Percentiles rank a stretch among this genome's conserved stretches.
Evolutionary conservation across 2,888 invertebrate species (phyloP).

Genomic region (Agrotis ipsilon): DNA sequence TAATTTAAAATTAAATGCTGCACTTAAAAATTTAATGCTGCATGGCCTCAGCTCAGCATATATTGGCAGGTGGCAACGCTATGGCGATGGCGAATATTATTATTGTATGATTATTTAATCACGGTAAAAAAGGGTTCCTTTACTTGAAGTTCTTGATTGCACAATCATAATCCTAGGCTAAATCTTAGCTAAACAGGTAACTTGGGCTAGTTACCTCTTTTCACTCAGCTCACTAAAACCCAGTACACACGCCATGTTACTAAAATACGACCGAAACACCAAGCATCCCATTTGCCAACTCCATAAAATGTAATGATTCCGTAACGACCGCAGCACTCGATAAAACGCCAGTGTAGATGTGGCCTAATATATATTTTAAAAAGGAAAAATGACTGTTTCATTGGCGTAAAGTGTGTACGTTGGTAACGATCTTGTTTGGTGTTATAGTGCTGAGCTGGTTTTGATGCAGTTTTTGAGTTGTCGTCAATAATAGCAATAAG

Average conservation of each 20-base stretch:
- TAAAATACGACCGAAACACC: slow-evolving; percentile 48
- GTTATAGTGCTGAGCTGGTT: not conserved
- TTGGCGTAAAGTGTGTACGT: slow-evolving; percentile 15
- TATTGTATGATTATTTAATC: too few species aligned
- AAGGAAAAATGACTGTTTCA: slow-evolving; percentile 27
- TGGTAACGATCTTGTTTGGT: slow-evolving; percentile 34
- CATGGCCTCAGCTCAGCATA: too few species aligned
- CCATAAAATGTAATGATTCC: slow-evolving; percentile 77
- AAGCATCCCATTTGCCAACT: slow-evolving; percentile 68
- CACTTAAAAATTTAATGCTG: too few species aligned
- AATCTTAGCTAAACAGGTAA: not conserved
- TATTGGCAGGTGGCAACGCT: too few species aligned
- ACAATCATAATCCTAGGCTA: not conserved
- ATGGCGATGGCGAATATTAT: too few species aligned
- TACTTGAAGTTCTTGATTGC: too few species aligned
- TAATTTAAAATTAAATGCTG: too few species aligned
- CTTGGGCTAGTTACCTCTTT: not conserved
- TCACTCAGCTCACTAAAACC: slow-evolving; percentile 15
- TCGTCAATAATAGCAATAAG: too few species aligned
- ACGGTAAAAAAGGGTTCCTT: too few species aligned
- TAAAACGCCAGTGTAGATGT: slow-evolving; percentile 68
- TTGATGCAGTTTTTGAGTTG: not conserved
- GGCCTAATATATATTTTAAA: slow-evolving; percentile 63
- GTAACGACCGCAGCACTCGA: slow-evolving; percentile 63
- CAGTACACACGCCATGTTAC: slow-evolving; percentile 27